Evolutionary conservation across 2,888 invertebrate species (phyloP).

Genomic region (Tetragonisca angustula): DNA sequence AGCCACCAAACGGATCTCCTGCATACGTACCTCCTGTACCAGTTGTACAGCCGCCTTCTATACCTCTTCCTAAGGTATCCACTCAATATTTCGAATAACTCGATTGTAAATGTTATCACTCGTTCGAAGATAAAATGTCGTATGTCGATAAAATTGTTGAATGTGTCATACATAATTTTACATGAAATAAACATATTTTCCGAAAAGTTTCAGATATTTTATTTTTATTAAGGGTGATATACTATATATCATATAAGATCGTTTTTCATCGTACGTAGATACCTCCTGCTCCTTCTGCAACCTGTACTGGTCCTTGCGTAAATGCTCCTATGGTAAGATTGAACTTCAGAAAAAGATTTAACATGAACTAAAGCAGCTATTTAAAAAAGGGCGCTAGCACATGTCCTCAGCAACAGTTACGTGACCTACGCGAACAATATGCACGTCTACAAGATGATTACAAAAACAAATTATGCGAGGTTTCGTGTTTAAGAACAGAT

Average conservation of each 20-base stretch:
- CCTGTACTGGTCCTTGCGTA: slow-evolving; percentile 74
- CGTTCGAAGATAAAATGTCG: neutral
- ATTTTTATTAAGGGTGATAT: slow-evolving; percentile 15
- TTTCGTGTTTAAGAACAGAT: slow-evolving; percentile 85
- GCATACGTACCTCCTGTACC: slow-evolving; percentile 36
- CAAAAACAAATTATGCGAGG: slow-evolving; percentile 89
- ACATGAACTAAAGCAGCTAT: slow-evolving; percentile 30
- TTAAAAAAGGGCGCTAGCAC: slow-evolving; percentile 73
- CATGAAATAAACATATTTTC: slow-evolving; percentile 70
- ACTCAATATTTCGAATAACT: slow-evolving; percentile 33
- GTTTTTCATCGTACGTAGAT: slow-evolving; percentile 63
- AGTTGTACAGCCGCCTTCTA: slow-evolving; percentile 39
- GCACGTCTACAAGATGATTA: slow-evolving; percentile 88
- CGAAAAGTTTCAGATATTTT: slow-evolving; percentile 36
- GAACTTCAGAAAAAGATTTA: slow-evolving; percentile 9
- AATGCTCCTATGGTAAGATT: slow-evolving; percentile 75
- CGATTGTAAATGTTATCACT: slow-evolving; percentile 7
- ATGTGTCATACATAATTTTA: slow-evolving; percentile 32
- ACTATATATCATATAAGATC: slow-evolving; percentile 13
- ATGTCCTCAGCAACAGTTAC: slow-evolving; percentile 85
- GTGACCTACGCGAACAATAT: slow-evolving; percentile 87
- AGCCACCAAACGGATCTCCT: slow-evolving; percentile 13
- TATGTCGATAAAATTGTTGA: slow-evolving; percentile 7
- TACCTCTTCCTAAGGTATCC: slow-evolving; percentile 69
- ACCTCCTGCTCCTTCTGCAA: slow-evolving; percentile 61